phyloP scores from a whole-genome alignment of 2,888 invertebrate genomes.

The Drosophila neotestacea region DNA sequence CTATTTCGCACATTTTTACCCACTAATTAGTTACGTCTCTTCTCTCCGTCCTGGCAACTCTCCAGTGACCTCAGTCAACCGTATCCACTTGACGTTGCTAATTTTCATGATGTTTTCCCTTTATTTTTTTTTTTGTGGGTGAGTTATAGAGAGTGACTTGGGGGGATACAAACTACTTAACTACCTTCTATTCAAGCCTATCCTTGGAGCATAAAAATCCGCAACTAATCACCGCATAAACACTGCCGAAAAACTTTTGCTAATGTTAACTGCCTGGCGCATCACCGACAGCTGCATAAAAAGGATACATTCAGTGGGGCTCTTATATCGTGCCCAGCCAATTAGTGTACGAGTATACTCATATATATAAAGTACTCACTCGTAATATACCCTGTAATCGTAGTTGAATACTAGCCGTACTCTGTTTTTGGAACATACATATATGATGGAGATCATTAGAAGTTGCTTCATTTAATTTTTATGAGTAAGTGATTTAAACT shows the following conservation, averaged over 20 bases:
- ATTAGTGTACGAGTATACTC: slow-evolving; percentile 42
- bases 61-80: slow-evolving; percentile 17
- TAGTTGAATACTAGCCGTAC: background rate
- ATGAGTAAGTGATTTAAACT: no score
- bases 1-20: slow-evolving; percentile 37
- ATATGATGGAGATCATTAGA: no score
- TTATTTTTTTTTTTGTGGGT: slow-evolving; percentile 2
- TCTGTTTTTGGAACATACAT: no score
- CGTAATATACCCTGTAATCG: slow-evolving; percentile 27
- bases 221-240: slow-evolving; percentile 67
- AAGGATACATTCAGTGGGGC: slow-evolving; percentile 42
- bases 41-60: background rate
- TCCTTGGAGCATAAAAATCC: slow-evolving; percentile 59
- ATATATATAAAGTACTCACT: slow-evolving; percentile 25
- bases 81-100: slow-evolving; percentile 43
- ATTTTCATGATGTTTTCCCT: slow-evolving; percentile 45
- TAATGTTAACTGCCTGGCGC: slow-evolving; percentile 49
- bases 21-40: slow-evolving; percentile 54
- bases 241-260: slow-evolving; percentile 59
- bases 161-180: slow-evolving; percentile 34
- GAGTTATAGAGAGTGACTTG: background rate
- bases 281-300: slow-evolving; percentile 40
- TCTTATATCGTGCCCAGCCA: slow-evolving; percentile 48
- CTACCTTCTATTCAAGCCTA: slow-evolving; percentile 43
- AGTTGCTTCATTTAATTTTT: no score